Percentiles rank a stretch among this genome's conserved stretches.
Conservation (phyloP, 2,113 vertebrate genomes). For the Corvus cornix region DNA sequence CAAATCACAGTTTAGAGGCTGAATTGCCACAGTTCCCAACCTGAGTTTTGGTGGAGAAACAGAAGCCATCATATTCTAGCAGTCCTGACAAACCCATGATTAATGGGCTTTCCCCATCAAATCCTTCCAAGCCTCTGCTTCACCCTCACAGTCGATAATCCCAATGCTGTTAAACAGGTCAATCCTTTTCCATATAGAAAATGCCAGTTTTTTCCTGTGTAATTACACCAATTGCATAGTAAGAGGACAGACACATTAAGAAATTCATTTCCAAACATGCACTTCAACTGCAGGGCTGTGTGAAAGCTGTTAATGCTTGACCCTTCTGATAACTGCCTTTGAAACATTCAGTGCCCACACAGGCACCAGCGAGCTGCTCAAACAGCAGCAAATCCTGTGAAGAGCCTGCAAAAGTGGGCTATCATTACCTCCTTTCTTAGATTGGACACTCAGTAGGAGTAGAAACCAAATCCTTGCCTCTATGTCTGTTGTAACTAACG, state of each 20-base stretch:
- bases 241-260: not conserved
- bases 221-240: fast-evolving
- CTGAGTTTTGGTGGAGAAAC: not conserved
- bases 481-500: not conserved
- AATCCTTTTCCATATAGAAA: fast-evolving
- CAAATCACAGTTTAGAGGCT: not conserved
- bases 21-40: not conserved
- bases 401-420: not conserved
- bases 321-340: not conserved
- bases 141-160: not conserved
- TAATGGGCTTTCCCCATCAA: not conserved
- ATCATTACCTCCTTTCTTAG: not conserved
- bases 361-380: not conserved
- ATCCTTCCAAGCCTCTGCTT: not conserved
- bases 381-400: not conserved
- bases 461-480: not conserved
- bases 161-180: not conserved
- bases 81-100: not conserved
- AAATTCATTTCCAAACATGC: not conserved
- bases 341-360: not conserved
- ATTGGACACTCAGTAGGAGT: not conserved
- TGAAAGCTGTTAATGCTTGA: not conserved
- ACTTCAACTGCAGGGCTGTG: not conserved
- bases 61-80: not conserved
- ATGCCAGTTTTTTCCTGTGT: not conserved